Conservation (phyloP, 2,113 vertebrate genomes). For the Diphyllodes magnificus region DNA sequence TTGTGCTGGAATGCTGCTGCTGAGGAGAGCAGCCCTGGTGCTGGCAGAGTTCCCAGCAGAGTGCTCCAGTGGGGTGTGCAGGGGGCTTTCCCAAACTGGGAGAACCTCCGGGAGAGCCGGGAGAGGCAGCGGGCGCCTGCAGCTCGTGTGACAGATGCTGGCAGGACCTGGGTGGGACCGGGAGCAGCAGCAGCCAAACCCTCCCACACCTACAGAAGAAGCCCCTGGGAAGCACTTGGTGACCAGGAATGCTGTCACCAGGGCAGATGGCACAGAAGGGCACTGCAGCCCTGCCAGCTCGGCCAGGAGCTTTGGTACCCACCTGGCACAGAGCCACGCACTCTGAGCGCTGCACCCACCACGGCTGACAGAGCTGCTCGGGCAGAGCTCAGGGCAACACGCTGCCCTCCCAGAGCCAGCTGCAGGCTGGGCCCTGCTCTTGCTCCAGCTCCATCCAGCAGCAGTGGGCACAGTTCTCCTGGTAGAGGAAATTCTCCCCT, state of each 20-base stretch:
- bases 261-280: background rate
- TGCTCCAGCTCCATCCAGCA: background rate
- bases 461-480: background rate
- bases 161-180: background rate
- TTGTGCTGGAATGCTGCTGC: background rate
- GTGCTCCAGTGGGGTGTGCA: background rate
- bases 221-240: background rate
- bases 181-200: background rate
- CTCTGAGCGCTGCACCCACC: background rate
- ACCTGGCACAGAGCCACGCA: accelerated
- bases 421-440: background rate
- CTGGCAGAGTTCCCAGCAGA: background rate
- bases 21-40: background rate
- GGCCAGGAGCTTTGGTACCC: background rate
- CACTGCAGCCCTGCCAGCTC: background rate
- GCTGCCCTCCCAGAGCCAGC: background rate
- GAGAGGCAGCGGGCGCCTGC: accelerated
- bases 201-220: background rate
- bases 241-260: background rate
- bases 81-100: background rate
- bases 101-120: accelerated
- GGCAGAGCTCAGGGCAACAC: background rate
- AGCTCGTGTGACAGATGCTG: background rate
- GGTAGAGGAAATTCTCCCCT: background rate
- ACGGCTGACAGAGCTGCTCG: accelerated